These are phyloP conservation scores for zebrafish (Danio rerio) DNA, from an alignment of 2,113 vertebrate genomes.

Conservation along the genomic window GRCz12tu NC_133183.1:13132001-13132500, in stretches of 20 bases:
- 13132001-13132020: too few relatives aligned
- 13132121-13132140: too few relatives aligned
- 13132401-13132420: constrained; percentile 70
- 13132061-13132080: too few relatives aligned
- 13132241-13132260: constrained; percentile 59
- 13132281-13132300: constrained; percentile 82
- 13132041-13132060: too few relatives aligned
- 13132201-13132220: constrained; percentile 53
- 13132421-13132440: constrained; percentile 60
- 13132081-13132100: too few relatives aligned
- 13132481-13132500: constrained; percentile 5
- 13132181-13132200: constrained; percentile 42
- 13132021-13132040: too few relatives aligned
- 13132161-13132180: too few relatives aligned
- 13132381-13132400: constrained; percentile 69
- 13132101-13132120: too few relatives aligned
- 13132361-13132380: constrained; percentile 78
- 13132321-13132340: constrained; percentile 83
- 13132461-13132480: constrained; percentile 51
- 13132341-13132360: constrained; percentile 82
- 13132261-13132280: constrained; percentile 84
- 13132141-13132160: too few relatives aligned
- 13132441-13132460: constrained; percentile 54
- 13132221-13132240: constrained; percentile 49
- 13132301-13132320: constrained; percentile 74